Base-by-base conservation (phyloP, 92 coral and sea anemone species). In the Umimayanthus chanpuru region DNA sequence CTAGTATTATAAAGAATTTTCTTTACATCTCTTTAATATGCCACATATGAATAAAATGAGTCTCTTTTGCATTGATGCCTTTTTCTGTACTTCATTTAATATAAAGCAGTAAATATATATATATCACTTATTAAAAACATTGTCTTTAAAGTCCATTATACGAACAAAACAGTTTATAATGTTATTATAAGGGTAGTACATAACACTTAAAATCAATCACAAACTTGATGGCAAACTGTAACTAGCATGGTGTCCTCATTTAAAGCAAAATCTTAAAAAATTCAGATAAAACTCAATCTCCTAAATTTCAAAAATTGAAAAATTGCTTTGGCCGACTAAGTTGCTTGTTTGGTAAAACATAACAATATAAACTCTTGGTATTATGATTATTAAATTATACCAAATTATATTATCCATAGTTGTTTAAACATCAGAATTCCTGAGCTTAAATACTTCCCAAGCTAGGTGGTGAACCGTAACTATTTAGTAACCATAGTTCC, bases 201-300 rank as follows among this genome's bases (percentile, higher is more conserved):
- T 7, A 64, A 64, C 70, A 64, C 70, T 61, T 14, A 61, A 61
- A 61, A 61, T 9, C 68, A 61, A 61, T 61, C 68, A 61, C 68
- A 61, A 61, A 14, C 68, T 61, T 61, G 68, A 43, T 43, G 47
- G 47, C 47, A 61, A 61, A 61, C 68, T 61, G 68, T 61, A 61
- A 61, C 68, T 61, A 61, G 68, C 68, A 61, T 61, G 68, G 68
- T 61, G 68, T 61, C 68, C 68, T 61, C 68, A n/a, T n/a, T n/a
- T n/a, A n/a, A n/a, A n/a, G n/a, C n/a, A n/a, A n/a, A n/a, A n/a
- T n/a, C n/a, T n/a, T n/a, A n/a, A n/a, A n/a, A n/a, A n/a, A n/a
- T n/a, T n/a, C n/a, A n/a, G n/a, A n/a, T n/a, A n/a, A n/a, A n/a
- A n/a, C n/a, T n/a, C n/a, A n/a, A n/a, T n/a, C n/a, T n/a, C n/a